Base-by-base conservation (phyloP, 2,113 vertebrate species). In the Smithornis capensis region DNA sequence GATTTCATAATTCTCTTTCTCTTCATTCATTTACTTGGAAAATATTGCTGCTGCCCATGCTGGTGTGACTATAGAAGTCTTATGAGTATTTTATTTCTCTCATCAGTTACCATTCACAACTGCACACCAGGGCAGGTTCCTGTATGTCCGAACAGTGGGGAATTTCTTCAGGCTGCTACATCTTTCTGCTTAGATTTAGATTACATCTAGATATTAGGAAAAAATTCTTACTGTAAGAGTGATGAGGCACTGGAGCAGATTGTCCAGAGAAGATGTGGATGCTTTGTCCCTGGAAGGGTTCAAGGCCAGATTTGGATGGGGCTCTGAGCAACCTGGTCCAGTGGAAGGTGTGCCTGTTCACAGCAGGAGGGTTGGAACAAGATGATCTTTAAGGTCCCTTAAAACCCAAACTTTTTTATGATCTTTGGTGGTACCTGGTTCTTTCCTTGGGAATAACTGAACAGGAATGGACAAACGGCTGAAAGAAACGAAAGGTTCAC, bases 1-100 rank as follows among this genome's bases (percentile, higher is more conserved):
- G 52, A 53, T 76, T 82, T 84, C 23, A 10, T 47, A 33, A 25
- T 82, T 78, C 18, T 14, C 45, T 82, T 77, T 68, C 35, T 75
- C 47, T 81, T 68, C n/a, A 79, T 45, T 82, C 12, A 76, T 40
- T 1, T 0, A 4, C 75, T 89, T 0, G 0, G 45, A 78, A 25
- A 81, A 49, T 82, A 84, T 42, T 87, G 56, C 69, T 92, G 52
- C 44, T 92, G 57, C 23, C 35, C 19, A 33, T 81, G 6, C 31
- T 71, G 9, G 5, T 78, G 28, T 87, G 76, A 71, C 69, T 91
- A 15, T 56, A 57, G 37, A 56, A 77, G 23, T 22, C 42, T 80
- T 62, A 29, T 5, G 2, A 59, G 24, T 25, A 45, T 57, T 82
- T 90, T 60, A 45, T 42, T 22, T 47, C 37, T 49, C 21, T 21